Evolutionary conservation across 2,888 invertebrate genomes (phyloP).

Genomic region (Belgica antarctica): DNA sequence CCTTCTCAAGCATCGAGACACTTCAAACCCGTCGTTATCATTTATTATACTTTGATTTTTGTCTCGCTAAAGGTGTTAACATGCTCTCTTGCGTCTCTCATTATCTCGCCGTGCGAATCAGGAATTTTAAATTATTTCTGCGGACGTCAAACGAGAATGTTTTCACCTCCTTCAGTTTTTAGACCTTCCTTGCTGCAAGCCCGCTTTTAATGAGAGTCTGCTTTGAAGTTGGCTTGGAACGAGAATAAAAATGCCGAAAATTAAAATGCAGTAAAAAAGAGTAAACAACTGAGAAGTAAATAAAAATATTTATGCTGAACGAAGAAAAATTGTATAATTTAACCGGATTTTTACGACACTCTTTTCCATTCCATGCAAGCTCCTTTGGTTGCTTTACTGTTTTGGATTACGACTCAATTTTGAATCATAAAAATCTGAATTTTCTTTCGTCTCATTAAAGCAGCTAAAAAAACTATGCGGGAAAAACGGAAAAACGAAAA

Average conservation of each 20-base stretch:
- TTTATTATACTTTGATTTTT: constrained; percentile 15
- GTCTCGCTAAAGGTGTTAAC: constrained; percentile 20
- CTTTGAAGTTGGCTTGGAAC: too few relatives aligned
- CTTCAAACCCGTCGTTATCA: constrained; percentile 20
- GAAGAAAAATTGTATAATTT: not conserved
- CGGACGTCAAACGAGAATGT: too few relatives aligned
- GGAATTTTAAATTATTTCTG: too few relatives aligned
- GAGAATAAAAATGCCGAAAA: constrained; percentile 5
- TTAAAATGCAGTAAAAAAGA: not conserved
- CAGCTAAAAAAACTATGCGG: constrained; percentile 17
- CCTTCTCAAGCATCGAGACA: not conserved
- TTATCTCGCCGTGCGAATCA: too few relatives aligned
- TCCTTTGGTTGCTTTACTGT: not conserved
- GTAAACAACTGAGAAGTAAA: not conserved
- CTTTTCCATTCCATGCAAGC: not conserved
- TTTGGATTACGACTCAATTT: constrained; percentile 2
- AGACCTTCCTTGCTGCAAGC: too few relatives aligned
- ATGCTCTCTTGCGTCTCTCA: not conserved
- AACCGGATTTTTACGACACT: not conserved
- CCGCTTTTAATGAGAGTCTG: too few relatives aligned
- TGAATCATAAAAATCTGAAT: not conserved
- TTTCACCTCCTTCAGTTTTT: too few relatives aligned
- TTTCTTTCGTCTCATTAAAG: constrained; percentile 22
- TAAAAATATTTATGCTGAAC: not conserved
- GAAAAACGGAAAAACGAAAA: not conserved